These are phyloP conservation scores for Dicycla oo DNA, from an alignment of 2,888 invertebrate genomes.

Conservation along the genomic window DNA sequence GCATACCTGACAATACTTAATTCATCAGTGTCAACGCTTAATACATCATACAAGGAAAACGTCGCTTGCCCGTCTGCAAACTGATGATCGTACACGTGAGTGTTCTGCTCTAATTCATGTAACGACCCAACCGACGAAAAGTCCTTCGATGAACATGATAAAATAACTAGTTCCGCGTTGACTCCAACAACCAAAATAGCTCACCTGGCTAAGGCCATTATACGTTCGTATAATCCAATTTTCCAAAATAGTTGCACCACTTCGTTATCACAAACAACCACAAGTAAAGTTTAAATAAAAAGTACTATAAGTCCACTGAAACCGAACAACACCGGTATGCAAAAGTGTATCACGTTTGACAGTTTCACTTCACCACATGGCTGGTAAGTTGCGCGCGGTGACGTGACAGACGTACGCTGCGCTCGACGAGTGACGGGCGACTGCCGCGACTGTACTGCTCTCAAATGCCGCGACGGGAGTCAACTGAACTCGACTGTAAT, in stretches of 20 bases:
- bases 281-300: constrained; percentile 72
- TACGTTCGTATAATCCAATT: constrained; percentile 90
- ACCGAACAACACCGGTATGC: constrained; percentile 82
- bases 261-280: constrained; percentile 85
- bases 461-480: constrained; percentile 66
- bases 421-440: constrained; percentile 85
- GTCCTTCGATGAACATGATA: constrained; percentile 86
- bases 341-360: constrained; percentile 88
- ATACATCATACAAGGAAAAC: constrained; percentile 62
- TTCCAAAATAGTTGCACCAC: constrained; percentile 86
- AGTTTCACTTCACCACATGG: constrained; percentile 90
- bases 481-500: constrained; percentile 64
- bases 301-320: constrained; percentile 78
- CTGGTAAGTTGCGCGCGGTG: constrained; percentile 79
- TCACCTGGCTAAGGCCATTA: constrained; percentile 91
- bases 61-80: constrained; percentile 55
- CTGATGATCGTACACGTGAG: constrained; percentile 73
- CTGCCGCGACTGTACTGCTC: constrained; percentile 74
- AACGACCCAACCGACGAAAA: constrained; percentile 79
- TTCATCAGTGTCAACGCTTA: constrained; percentile 58
- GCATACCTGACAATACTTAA: constrained; percentile 61
- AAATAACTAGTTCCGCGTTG: constrained; percentile 89
- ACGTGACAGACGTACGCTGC: constrained; percentile 80
- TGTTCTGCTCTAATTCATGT: constrained; percentile 76
- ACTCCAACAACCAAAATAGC: constrained; percentile 90